Evolutionary conservation across 92 coral and sea anemone species (phyloP), one percentile per base, ranked within the genome.

Genomic region (Parazoanthus darwini): DNA sequence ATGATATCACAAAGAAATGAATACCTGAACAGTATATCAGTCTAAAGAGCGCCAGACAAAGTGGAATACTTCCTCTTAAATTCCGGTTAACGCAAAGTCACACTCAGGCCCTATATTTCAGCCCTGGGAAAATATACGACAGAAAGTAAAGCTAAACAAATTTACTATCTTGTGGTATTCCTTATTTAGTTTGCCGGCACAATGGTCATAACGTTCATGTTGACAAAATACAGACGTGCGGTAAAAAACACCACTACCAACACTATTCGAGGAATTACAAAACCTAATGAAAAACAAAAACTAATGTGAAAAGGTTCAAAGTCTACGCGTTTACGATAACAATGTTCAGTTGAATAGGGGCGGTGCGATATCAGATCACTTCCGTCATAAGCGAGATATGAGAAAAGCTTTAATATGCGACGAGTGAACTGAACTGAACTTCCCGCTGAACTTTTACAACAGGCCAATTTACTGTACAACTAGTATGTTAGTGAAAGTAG

Each of bases 201-300:
- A 13, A 7, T 1, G 1, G 1, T 2, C 22, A 16, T 5, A 36
- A 36, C 36, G 36, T 14, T 36, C 46, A 5, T 14, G 44, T 5
- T 9, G 23, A 74, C 35, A 72, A 72, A 72, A 72, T 14, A 29
- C 7, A 74, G 78, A 16, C 20, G 38, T 26, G 33, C 33, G 18
- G 25, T 10, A 5, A 33, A 33, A 3, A 48, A 48, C 51, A 48
- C 51, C 51, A 48, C 51, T 1, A 48, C 51, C 51, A 48, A 18
- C 20, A 36, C 78, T 74, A 74, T 74, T 74, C 78, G n/a, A 74
- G 78, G 39, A 35, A 74, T 74, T 74, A 36, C 44, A 43, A 74
- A 22, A 20, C 36, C n/a, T 14, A 74, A 39, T 9, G 3, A 35
- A 20, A 74, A 36, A 35, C 9, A 74, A 37, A 14, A 8, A 29